Evolutionary conservation across 2,113 vertebrate genomes (phyloP).

Genomic region (Paratilapia polleni): DNA sequence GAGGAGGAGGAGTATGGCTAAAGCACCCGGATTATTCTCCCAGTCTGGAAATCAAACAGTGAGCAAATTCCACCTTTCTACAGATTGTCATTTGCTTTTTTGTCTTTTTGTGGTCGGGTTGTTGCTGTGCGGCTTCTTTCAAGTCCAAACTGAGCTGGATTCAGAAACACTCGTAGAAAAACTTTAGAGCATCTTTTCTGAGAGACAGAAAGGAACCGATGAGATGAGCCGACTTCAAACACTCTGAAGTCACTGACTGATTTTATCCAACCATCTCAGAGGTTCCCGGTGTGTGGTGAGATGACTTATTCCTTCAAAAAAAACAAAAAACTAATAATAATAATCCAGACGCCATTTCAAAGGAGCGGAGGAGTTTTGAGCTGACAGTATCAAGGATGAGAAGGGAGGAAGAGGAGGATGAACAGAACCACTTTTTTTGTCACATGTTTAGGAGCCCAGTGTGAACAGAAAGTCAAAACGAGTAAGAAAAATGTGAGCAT

Average conservation of each 20-base stretch:
- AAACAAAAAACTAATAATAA: not conserved
- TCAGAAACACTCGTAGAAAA: not conserved
- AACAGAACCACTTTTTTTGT: not conserved
- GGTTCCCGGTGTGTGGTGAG: not conserved
- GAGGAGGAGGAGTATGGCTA: constrained; percentile 68
- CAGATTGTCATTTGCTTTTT: constrained; percentile 83
- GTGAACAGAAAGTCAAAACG: not conserved
- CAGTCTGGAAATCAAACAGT: constrained; percentile 61
- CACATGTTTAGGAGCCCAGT: not conserved
- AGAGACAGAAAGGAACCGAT: not conserved
- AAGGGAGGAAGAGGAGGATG: not conserved
- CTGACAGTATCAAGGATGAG: not conserved
- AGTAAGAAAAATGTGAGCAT: not conserved
- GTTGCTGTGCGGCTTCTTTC: constrained; percentile 44
- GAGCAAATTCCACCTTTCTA: constrained; percentile 75
- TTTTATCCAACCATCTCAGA: not conserved
- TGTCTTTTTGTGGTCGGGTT: constrained; percentile 24
- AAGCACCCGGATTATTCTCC: constrained; percentile 61
- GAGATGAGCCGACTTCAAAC: not conserved
- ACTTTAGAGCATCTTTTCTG: not conserved
- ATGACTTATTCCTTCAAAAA: not conserved
- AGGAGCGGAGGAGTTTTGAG: not conserved
- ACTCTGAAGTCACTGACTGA: not conserved
- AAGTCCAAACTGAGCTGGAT: constrained; percentile 3
- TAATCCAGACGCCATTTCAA: not conserved